A percentile compares a stretch with the other conserved stretches of the same genome.
These are phyloP conservation scores for Acleris cristana DNA, from an alignment of 2,888 invertebrate genomes.

Conservation along the genomic window DNA sequence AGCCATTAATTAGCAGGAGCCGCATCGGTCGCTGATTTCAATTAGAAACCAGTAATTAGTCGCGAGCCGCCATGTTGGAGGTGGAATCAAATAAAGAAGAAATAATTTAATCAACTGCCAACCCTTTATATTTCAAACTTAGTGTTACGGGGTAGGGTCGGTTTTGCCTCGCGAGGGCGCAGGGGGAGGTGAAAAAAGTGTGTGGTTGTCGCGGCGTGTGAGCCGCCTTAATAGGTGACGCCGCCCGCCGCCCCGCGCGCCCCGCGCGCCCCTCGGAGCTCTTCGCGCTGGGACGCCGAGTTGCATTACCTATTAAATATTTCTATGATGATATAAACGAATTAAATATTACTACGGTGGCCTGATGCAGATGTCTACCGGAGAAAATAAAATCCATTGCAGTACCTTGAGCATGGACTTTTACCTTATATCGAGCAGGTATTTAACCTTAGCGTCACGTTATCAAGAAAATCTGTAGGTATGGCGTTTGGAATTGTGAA, in stretches of 20 bases:
- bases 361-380: too few relatives aligned
- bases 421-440: too few relatives aligned
- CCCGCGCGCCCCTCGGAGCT: constrained; percentile 38
- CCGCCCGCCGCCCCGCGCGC: constrained; percentile 40
- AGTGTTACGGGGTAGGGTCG: constrained; percentile 58
- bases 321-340: too few relatives aligned
- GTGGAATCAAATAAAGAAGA: constrained; percentile 81
- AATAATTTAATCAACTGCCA: constrained; percentile 75
- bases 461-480: too few relatives aligned
- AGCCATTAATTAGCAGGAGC: constrained; percentile 20
- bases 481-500: too few relatives aligned
- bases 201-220: constrained; percentile 68
- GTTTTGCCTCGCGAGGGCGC: constrained; percentile 50
- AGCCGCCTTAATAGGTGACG: constrained; percentile 62
- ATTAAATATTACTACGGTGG: too few relatives aligned
- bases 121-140: constrained; percentile 53
- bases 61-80: constrained; percentile 75
- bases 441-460: too few relatives aligned
- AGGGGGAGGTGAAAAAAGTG: constrained; percentile 70
- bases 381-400: too few relatives aligned
- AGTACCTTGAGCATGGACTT: too few relatives aligned
- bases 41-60: constrained; percentile 33
- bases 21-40: constrained; percentile 6
- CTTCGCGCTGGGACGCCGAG: constrained; percentile 33
- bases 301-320: background rate